Percentiles rank a stretch among this genome's conserved stretches.
These are phyloP conservation scores for Didymodactylos carnosus DNA, from an alignment of 2,888 invertebrate genomes.

Conservation along the genomic window DNA sequence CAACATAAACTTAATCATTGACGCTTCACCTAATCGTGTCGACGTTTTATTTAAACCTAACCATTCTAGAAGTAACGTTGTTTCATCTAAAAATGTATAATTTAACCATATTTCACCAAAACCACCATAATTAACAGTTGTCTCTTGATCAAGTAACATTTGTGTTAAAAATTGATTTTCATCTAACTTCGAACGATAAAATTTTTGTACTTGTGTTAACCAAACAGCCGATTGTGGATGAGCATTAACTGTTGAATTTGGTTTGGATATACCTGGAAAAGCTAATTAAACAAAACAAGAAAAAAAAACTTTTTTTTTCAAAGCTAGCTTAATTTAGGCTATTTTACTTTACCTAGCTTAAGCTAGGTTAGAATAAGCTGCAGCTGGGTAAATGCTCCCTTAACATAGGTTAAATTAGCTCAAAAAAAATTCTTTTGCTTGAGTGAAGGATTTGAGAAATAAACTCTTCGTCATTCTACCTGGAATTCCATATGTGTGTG, in stretches of 20 bases:
- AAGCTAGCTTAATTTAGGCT: too few relatives aligned
- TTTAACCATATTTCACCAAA: constrained; percentile 21
- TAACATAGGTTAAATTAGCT: too few relatives aligned
- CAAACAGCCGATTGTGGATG: constrained; percentile 22
- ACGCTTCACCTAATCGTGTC: constrained; percentile 25
- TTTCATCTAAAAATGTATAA: constrained; percentile 17
- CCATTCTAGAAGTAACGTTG: neutral
- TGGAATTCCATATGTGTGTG: constrained; percentile 6
- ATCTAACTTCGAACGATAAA: neutral
- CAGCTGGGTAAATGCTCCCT: too few relatives aligned
- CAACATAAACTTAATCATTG: constrained; percentile 22
- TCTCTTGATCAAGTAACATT: constrained; percentile 17
- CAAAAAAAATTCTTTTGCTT: too few relatives aligned
- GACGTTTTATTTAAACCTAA: constrained; percentile 22
- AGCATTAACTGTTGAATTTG: constrained; percentile 22
- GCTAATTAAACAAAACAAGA: neutral
- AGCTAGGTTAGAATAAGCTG: too few relatives aligned
- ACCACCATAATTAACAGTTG: constrained; percentile 22
- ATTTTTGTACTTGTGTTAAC: constrained; percentile 17
- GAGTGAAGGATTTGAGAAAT: too few relatives aligned
- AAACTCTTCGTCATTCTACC: too few relatives aligned
- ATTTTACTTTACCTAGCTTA: too few relatives aligned
- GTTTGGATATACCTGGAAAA: constrained; percentile 24
- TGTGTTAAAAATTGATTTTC: neutral
- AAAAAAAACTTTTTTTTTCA: neutral